Conservation (phyloP, 2,888 invertebrate species). For the Amblyteles armatorius region DNA sequence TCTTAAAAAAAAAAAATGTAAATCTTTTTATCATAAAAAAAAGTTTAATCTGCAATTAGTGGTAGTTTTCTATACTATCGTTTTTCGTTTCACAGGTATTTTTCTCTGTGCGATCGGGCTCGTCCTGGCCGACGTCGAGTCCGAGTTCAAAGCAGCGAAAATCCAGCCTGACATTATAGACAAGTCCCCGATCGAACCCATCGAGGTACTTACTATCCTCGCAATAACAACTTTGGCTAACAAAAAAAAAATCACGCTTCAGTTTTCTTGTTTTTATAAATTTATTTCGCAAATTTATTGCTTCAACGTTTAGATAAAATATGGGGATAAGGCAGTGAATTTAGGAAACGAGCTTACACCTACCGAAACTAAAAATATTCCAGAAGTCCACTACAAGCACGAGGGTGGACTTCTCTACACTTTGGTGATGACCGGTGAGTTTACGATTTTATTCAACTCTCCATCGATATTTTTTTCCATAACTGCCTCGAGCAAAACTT, state of each 20-base stretch:
- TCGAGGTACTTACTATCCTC: constrained; percentile 77
- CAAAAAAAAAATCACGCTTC: not conserved
- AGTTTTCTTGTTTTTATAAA: constrained; percentile 3
- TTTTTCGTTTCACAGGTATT: constrained; percentile 71
- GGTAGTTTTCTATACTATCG: not conserved
- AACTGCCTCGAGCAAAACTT: not conserved
- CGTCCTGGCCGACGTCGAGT: constrained; percentile 77
- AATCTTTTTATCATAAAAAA: not conserved
- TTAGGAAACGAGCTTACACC: constrained; percentile 81
- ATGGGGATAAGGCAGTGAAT: constrained; percentile 78
- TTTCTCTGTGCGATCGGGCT: constrained; percentile 72
- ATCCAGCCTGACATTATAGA: constrained; percentile 81
- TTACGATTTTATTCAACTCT: not conserved
- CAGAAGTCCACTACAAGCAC: constrained; percentile 82
- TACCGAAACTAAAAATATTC: constrained; percentile 78
- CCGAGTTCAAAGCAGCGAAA: constrained; percentile 78
- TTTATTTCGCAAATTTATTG: constrained; percentile 11
- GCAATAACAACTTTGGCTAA: not conserved
- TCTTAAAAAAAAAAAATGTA: not conserved
- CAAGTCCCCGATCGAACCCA: constrained; percentile 77
- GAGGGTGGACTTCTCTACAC: constrained; percentile 83
- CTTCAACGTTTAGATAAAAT: constrained; percentile 77
- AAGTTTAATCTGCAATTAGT: not conserved
- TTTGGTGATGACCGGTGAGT: constrained; percentile 80
- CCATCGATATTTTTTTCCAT: not conserved